Evolutionary conservation across 64 coral and sea anemone genomes (phyloP).

Genomic region (Catalaphyllia jardinei): DNA sequence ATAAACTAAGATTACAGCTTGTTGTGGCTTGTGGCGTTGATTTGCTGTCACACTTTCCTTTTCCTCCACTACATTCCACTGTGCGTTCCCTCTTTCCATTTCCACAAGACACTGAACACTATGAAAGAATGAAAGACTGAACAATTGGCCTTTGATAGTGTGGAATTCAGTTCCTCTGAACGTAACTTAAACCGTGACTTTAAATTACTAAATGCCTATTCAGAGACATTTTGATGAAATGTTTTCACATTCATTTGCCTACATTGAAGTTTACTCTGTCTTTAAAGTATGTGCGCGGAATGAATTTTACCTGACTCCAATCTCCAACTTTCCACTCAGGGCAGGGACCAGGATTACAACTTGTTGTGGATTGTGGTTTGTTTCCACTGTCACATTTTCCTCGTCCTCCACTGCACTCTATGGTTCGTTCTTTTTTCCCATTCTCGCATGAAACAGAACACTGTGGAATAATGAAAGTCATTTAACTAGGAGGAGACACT

Average conservation of each 20-base stretch:
- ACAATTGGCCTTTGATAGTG: no score
- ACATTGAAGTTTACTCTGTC: no score
- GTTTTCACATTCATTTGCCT: no score
- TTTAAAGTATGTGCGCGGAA: no score
- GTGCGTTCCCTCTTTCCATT: conserved; percentile 33
- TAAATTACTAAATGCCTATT: no score
- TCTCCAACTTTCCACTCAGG: conserved; percentile 53
- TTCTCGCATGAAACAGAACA: conserved; percentile 42
- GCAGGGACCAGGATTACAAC: conserved; percentile 39
- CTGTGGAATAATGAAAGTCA: background rate
- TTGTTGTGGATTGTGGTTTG: background rate
- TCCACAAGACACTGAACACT: conserved; percentile 67
- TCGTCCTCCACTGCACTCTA: conserved; percentile 21
- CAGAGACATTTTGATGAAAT: no score
- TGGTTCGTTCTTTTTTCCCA: conserved; percentile 24
- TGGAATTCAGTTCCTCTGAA: no score
- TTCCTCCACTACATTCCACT: conserved; percentile 25
- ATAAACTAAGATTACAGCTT: conserved; percentile 45
- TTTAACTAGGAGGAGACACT: no score
- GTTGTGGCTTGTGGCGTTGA: conserved; percentile 3
- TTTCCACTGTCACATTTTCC: conserved; percentile 28
- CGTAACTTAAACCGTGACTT: no score
- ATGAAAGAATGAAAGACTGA: background rate
- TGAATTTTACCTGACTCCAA: conserved; percentile 48
- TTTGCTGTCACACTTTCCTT: background rate